Conservation (phyloP, 92 coral and sea anemone genomes). For the Diadumene lineata region DNA sequence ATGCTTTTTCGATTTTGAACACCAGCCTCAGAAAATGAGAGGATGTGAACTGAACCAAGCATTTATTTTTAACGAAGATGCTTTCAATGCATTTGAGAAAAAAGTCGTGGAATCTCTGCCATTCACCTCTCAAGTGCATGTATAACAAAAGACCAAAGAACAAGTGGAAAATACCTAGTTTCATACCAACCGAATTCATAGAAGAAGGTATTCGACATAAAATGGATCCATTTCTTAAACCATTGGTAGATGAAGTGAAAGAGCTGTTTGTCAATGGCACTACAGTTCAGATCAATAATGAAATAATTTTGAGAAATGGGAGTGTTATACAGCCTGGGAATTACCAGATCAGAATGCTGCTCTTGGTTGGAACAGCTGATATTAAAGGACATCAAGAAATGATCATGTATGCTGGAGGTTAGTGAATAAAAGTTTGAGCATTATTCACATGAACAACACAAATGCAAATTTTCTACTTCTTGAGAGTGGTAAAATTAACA, state of each 20-base stretch:
- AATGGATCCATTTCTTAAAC: constrained; percentile 65
- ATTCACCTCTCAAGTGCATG: constrained; percentile 53
- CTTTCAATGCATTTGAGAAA: constrained; percentile 53
- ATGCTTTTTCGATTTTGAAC: constrained; percentile 39
- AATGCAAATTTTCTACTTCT: too few relatives aligned
- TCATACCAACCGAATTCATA: constrained; percentile 47
- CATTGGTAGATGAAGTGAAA: constrained; percentile 57
- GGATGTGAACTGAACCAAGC: constrained; percentile 60
- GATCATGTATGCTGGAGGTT: constrained; percentile 65
- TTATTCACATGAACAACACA: too few relatives aligned
- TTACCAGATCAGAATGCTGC: constrained; percentile 49
- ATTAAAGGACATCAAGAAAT: constrained; percentile 65
- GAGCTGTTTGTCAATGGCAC: constrained; percentile 53
- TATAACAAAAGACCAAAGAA: constrained; percentile 31
- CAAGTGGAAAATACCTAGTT: constrained; percentile 46
- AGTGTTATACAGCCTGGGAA: constrained; percentile 31
- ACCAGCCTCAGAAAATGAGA: constrained; percentile 28
- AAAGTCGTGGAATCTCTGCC: constrained; percentile 54
- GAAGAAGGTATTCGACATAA: constrained; percentile 62
- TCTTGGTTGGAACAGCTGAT: constrained; percentile 66
- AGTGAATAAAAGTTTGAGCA: too few relatives aligned
- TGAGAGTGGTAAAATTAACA: too few relatives aligned
- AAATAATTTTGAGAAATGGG: constrained; percentile 20
- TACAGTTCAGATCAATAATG: constrained; percentile 22
- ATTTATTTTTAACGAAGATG: constrained; percentile 57